phyloP scores from a whole-genome alignment of 1,140 invertebrate species.

The Drosophila nasuta region DNA sequence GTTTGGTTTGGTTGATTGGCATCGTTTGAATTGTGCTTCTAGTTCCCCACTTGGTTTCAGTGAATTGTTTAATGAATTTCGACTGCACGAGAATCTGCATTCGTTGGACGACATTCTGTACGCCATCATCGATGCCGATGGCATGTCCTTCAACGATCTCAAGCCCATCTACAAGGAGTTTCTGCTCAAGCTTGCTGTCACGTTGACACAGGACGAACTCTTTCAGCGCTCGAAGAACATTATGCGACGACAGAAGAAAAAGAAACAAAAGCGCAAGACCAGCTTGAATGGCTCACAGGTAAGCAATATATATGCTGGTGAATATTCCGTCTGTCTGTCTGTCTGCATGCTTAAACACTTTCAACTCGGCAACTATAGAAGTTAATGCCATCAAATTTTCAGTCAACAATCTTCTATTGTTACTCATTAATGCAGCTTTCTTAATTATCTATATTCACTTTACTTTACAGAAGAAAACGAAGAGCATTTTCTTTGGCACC shows the following conservation, averaged over 20 bases:
- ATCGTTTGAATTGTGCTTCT: conserved; percentile 83
- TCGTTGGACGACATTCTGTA: conserved; percentile 95
- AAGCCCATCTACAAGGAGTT: conserved; percentile 96
- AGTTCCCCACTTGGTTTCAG: conserved; percentile 93
- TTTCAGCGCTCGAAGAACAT: conserved; percentile 95
- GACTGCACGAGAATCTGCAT: conserved; percentile 93
- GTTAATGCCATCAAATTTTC: too few relatives aligned
- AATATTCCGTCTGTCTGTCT: too few relatives aligned
- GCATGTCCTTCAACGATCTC: conserved; percentile 96
- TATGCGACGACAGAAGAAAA: conserved; percentile 92
- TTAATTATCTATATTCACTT: too few relatives aligned
- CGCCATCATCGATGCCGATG: conserved; percentile 94
- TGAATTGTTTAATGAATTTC: conserved; percentile 93
- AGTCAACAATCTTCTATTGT: too few relatives aligned
- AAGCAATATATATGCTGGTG: conserved; percentile 3
- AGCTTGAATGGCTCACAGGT: conserved; percentile 79
- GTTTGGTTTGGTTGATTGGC: conserved; percentile 79
- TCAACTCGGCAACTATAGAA: too few relatives aligned
- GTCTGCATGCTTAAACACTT: too few relatives aligned
- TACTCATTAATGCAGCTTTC: neutral
- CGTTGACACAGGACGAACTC: conserved; percentile 94
- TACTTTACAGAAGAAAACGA: conserved; percentile 85
- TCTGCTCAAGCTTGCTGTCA: conserved; percentile 93
- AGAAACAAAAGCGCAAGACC: conserved; percentile 86
- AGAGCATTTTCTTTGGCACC: conserved; percentile 86